Percentiles rank a stretch among this genome's conserved stretches.
Conservation (phyloP, 2,797 vertebrate genomes). For the Ctenochaetus hawaiiensis region DNA sequence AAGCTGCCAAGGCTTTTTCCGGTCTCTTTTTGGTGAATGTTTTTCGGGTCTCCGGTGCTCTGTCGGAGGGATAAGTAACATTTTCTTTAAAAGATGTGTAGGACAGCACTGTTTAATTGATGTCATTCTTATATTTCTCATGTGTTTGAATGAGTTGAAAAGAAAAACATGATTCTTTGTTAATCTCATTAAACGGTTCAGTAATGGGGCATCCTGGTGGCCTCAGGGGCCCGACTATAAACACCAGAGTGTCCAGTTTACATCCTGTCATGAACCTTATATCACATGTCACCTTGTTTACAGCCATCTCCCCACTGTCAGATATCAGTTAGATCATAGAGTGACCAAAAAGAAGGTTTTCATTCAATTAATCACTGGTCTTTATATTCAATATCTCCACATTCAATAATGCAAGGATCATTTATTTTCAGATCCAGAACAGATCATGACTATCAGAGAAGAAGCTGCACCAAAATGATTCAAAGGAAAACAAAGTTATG, state of each 20-base stretch:
- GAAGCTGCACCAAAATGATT: no score
- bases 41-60: neutral
- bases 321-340: neutral
- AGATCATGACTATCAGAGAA: no score
- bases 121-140: no score
- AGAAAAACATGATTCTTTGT: neutral
- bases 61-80: no score
- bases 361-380: neutral
- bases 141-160: neutral
- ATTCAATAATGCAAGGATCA: neutral
- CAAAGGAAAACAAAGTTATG: no score
- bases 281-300: neutral
- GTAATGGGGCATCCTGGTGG: neutral
- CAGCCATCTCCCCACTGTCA: no score
- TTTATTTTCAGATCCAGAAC: neutral
- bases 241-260: neutral
- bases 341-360: neutral
- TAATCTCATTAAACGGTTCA: neutral
- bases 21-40: neutral
- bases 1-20: neutral
- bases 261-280: neutral
- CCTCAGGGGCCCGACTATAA: neutral
- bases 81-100: neutral
- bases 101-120: neutral
- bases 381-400: neutral